phyloP scores from a whole-genome alignment of 2,797 vertebrate genomes.

The Ceyx erithaca region DNA sequence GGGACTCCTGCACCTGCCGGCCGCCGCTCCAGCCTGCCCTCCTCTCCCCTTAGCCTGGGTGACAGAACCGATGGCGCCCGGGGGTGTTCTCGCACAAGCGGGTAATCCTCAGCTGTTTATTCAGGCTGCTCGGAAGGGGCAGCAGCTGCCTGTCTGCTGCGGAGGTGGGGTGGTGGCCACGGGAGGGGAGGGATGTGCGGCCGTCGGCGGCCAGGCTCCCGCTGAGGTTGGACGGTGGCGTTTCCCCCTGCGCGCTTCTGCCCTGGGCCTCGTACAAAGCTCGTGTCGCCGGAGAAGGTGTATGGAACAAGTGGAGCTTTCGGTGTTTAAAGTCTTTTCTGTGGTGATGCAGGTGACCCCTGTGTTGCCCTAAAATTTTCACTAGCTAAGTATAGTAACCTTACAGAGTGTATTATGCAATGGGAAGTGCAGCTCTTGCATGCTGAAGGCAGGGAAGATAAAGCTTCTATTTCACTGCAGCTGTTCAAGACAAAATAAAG shows the following conservation, averaged over 20 bases:
- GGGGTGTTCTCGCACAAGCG: neutral
- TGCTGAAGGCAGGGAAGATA: neutral
- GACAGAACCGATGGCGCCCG: rapidly evolving
- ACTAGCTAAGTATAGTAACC: neutral
- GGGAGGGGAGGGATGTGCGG: neutral
- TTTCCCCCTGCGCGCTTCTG: neutral
- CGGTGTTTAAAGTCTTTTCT: rapidly evolving
- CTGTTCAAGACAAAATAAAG: neutral
- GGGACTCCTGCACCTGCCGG: neutral
- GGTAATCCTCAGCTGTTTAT: slow-evolving; percentile 16
- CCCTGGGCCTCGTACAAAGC: neutral
- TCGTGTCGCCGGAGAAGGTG: rapidly evolving
- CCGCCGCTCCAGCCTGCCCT: neutral
- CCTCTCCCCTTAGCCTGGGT: neutral
- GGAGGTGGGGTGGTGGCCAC: neutral
- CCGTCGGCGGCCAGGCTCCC: neutral
- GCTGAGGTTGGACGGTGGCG: neutral
- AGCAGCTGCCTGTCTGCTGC: neutral
- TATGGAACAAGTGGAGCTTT: neutral
- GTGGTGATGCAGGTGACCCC: neutral
- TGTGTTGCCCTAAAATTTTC: neutral
- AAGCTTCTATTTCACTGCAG: neutral
- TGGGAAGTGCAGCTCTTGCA: rapidly evolving
- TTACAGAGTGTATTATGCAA: neutral
- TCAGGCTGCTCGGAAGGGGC: neutral